Percentiles rank a stretch among this genome's conserved stretches.
These are phyloP conservation scores for Dipodomys merriami DNA, from an alignment of 2,113 vertebrate genomes.

Conservation along the genomic window DNA sequence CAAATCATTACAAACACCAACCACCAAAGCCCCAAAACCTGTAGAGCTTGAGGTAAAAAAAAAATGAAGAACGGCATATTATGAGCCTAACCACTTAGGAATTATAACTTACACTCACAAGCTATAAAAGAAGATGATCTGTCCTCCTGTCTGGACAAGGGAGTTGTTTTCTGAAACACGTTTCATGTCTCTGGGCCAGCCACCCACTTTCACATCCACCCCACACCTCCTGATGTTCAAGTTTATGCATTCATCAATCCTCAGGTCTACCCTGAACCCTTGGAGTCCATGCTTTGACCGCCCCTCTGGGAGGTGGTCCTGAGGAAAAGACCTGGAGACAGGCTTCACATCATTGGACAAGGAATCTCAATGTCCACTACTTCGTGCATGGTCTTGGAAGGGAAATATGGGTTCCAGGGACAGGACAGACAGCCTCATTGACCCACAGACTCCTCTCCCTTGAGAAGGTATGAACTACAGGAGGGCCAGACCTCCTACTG, in stretches of 20 bases:
- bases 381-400: not conserved
- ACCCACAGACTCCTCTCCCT: not conserved
- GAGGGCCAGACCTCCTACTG: not conserved
- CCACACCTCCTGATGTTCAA: not conserved
- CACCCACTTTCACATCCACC: not conserved
- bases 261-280: not conserved
- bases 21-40: too few relatives aligned
- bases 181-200: too few relatives aligned
- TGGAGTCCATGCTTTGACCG: not conserved
- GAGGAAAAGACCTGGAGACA: not conserved
- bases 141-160: not conserved
- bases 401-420: not conserved
- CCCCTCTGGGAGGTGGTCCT: not conserved
- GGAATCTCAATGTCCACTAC: not conserved
- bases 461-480: not conserved
- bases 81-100: not conserved
- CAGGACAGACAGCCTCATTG: not conserved
- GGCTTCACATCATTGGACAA: not conserved
- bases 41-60: not conserved
- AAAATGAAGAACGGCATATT: not conserved
- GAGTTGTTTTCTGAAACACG: not conserved
- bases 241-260: too few relatives aligned
- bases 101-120: not conserved
- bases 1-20: constrained; percentile 66
- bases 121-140: not conserved